Evolutionary conservation across 92 coral and sea anemone species (phyloP), one percentile per base, ranked within the genome.

Genomic region (Virgularia gustaviana): DNA sequence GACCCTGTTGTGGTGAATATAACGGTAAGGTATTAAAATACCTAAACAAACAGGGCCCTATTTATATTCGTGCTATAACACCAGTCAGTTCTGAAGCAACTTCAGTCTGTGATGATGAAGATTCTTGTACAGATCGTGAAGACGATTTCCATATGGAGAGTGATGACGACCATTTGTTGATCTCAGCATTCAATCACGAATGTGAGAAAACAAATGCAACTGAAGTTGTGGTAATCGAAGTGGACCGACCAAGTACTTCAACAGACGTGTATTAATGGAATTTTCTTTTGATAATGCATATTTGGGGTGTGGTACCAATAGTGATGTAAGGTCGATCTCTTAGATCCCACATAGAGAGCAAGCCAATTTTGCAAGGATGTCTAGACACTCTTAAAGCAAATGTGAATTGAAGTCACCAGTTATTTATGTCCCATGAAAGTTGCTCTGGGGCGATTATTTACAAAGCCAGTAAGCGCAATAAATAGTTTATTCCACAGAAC

Each of bases 11-110:
- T 53, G 60, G 23, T 16, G 2, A 20, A 1, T 53, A 53, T 28
- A 25, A 53, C 28, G 60, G 60, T 13, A 53, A 53, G 28, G 60
- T 53, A 11, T 53, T 53, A 25, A 53, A 53, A 53, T 53, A 53
- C 60, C 60, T 53, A 28, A 53, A 53, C 60, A 53, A 53, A 28
- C 60, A 53, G 60, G 60, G 60, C 10, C 60, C 60, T 10, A 53
- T 53, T 16, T 53, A 53, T 22, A 53, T 53, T 16, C 60, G 60
- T 53, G 60, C 60, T 53, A 28, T 53, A 22, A 16, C 60, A 25
- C 23, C 19, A 15, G 23, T 53, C 0, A 53, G 28, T 16, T 11
- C 11, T 22, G 12, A 13, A 28, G 28, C 18, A 22, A 53, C 23
- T 1, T 53, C 20, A 1, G 27, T 16, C 18, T 10, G 11, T 53